Evolutionary conservation across 2,113 vertebrate species (phyloP).

Genomic region (Campylomormyrus tamandua): DNA sequence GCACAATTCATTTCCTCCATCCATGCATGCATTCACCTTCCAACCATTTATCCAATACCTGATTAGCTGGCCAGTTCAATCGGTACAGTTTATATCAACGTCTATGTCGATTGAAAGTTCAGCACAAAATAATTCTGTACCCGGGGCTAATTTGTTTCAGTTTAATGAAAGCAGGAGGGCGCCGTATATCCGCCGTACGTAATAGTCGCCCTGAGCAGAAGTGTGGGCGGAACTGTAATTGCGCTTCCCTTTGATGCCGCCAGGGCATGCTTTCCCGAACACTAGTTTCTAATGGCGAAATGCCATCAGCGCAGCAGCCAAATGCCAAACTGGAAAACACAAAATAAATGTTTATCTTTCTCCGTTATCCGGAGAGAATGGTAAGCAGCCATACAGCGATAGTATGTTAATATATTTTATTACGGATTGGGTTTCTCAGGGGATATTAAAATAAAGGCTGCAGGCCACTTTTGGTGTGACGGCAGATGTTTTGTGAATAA

Average conservation of each 20-base stretch:
- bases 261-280: neutral
- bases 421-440: neutral
- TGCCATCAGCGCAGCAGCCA: slow-evolving; percentile 4
- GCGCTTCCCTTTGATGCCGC: neutral
- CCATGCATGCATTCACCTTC: neutral
- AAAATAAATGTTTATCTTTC: neutral
- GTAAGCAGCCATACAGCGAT: neutral
- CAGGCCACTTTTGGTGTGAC: neutral
- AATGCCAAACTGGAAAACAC: neutral
- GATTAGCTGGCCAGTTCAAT: neutral
- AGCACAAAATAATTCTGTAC: neutral
- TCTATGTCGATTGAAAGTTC: neutral
- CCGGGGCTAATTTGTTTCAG: neutral
- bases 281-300: slow-evolving; percentile 1
- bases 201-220: too few species aligned
- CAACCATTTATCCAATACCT: neutral
- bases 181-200: neutral
- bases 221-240: neutral
- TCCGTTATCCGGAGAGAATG: neutral
- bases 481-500: slow-evolving; percentile 15
- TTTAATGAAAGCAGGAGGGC: neutral
- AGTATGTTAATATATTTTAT: neutral
- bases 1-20: neutral
- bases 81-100: neutral
- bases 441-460: neutral